Evolutionary conservation across 2,888 invertebrate species (phyloP).

Genomic region (Drosophila infuscata): DNA sequence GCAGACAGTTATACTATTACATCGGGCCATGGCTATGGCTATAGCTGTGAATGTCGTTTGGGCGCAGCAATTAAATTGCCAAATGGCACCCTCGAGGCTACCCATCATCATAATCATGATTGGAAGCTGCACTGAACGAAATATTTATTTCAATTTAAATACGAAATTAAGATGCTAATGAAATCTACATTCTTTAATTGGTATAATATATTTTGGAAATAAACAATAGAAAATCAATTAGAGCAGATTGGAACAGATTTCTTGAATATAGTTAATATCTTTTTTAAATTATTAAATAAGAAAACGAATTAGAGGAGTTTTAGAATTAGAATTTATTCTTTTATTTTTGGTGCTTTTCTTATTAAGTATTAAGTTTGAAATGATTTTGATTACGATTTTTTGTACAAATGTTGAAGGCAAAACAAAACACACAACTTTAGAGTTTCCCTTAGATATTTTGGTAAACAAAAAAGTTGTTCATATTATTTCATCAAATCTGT

Average conservation of each 20-base stretch:
- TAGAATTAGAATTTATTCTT: too few relatives aligned
- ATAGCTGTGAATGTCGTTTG: slow-evolving; percentile 28
- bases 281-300: too few relatives aligned
- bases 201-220: not conserved
- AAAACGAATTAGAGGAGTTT: not conserved
- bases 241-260: too few relatives aligned
- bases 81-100: slow-evolving; percentile 46
- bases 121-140: slow-evolving; percentile 6
- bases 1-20: slow-evolving; percentile 53
- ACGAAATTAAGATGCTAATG: not conserved
- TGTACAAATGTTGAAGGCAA: not conserved
- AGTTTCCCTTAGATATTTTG: not conserved
- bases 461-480: not conserved
- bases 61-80: slow-evolving; percentile 47
- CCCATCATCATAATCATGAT: slow-evolving; percentile 32
- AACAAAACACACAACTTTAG: not conserved
- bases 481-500: not conserved
- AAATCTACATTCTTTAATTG: not conserved
- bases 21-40: slow-evolving; percentile 12
- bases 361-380: too few relatives aligned
- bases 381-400: too few relatives aligned
- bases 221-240: not conserved
- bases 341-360: too few relatives aligned
- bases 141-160: not conserved
- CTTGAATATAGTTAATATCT: too few relatives aligned